Conservation (phyloP, 2,888 invertebrate genomes). For the Spialia ferax region DNA sequence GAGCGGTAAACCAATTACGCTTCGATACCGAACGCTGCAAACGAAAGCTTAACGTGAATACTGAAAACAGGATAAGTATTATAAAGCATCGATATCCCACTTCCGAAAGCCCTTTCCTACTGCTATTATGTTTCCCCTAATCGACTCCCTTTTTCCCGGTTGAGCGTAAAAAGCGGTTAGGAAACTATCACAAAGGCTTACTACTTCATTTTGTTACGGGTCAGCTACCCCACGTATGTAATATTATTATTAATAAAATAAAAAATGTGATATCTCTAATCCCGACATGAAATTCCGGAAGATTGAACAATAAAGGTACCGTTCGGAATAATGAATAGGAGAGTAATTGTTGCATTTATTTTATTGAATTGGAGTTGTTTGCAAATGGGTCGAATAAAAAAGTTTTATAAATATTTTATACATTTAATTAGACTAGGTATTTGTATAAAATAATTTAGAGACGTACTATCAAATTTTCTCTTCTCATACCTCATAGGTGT, state of each 20-base stretch:
- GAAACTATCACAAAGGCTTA: conserved; percentile 6
- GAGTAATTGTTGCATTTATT: too few relatives aligned
- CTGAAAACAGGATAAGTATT: conserved; percentile 11
- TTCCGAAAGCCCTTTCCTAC: conserved; percentile 3
- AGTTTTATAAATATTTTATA: too few relatives aligned
- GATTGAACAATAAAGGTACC: too few relatives aligned
- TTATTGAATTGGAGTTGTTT: too few relatives aligned
- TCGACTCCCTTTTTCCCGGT: conserved; percentile 13
- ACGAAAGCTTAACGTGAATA: not conserved
- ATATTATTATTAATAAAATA: not conserved
- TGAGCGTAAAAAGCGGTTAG: not conserved
- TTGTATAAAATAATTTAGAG: too few relatives aligned
- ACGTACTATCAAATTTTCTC: too few relatives aligned
- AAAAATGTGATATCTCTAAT: too few relatives aligned
- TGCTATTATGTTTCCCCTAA: conserved; percentile 25
- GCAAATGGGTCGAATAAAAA: too few relatives aligned
- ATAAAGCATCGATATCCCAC: conserved; percentile 14
- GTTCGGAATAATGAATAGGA: too few relatives aligned
- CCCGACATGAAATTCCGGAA: too few relatives aligned
- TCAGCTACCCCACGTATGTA: not conserved
- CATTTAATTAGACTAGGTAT: too few relatives aligned
- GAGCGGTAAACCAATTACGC: conserved; percentile 6
- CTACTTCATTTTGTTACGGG: not conserved
- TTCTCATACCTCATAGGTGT: too few relatives aligned
- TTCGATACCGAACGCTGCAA: not conserved